Conservation (phyloP, 2,797 vertebrate species). For the Pelodytes ibericus region DNA sequence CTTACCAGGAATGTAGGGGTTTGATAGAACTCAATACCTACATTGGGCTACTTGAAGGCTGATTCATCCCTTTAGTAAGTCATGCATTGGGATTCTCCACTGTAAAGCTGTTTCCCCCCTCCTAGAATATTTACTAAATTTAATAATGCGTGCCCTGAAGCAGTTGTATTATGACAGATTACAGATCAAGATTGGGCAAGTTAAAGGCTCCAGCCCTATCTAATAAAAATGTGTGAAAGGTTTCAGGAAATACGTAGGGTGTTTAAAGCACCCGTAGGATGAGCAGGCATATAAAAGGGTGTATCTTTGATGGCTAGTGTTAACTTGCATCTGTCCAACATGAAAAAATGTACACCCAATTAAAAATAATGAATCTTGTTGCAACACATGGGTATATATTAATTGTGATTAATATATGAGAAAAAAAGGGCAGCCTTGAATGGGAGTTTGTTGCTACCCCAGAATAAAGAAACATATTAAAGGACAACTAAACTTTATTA, state of each 20-base stretch:
- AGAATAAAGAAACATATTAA: too few species aligned
- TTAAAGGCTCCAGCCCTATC: background rate
- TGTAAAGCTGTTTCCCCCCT: background rate
- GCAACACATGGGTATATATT: too few species aligned
- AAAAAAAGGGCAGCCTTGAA: too few species aligned
- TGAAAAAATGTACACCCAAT: background rate
- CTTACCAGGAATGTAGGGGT: background rate
- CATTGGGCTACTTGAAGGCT: background rate
- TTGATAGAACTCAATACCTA: background rate
- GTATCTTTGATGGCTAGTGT: background rate
- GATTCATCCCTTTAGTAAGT: background rate
- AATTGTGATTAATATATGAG: too few species aligned
- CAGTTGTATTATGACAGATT: constrained; percentile 8
- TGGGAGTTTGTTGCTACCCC: too few species aligned
- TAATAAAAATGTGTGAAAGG: constrained; percentile 18
- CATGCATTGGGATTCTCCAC: background rate
- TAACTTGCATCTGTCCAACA: background rate
- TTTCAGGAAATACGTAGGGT: background rate
- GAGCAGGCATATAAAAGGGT: background rate
- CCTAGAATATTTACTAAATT: background rate
- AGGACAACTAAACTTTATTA: too few species aligned
- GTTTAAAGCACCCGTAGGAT: background rate
- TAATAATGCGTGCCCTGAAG: constrained; percentile 21
- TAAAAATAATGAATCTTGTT: too few species aligned
- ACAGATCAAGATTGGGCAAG: constrained; percentile 35